Percentiles rank a stretch among this genome's conserved stretches.
These are phyloP conservation scores for Archegozetes longisetosus DNA, from an alignment of 1,140 invertebrate species.

Conservation along the genomic window DNA sequence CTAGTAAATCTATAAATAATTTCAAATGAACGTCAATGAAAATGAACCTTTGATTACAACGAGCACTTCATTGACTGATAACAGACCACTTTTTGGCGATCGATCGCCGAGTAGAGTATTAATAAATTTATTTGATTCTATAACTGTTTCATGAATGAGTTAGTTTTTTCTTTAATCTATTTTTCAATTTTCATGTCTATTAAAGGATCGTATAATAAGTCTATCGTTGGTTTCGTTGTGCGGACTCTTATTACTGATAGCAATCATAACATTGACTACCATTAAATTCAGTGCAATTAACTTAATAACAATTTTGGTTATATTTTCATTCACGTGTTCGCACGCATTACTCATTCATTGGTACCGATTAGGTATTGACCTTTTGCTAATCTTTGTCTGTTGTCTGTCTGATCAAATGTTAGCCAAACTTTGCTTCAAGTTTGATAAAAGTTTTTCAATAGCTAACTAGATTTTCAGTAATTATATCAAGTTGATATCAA, in stretches of 20 bases:
- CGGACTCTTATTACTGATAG: background rate
- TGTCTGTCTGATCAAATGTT: background rate
- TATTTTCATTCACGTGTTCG: background rate
- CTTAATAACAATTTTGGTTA: background rate
- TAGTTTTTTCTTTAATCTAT: too few relatives aligned
- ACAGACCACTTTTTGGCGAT: background rate
- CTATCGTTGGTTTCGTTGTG: background rate
- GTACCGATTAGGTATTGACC: conserved; percentile 3
- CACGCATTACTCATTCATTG: background rate
- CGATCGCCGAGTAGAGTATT: background rate
- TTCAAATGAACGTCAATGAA: background rate
- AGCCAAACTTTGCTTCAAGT: too few relatives aligned
- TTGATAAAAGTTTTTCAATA: too few relatives aligned
- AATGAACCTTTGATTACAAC: background rate
- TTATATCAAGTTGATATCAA: too few relatives aligned
- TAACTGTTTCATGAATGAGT: too few relatives aligned
- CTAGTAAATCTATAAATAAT: too few relatives aligned
- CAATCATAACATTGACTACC: background rate
- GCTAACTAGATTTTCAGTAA: too few relatives aligned
- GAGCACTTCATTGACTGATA: background rate
- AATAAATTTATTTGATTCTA: too few relatives aligned
- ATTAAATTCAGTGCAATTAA: background rate
- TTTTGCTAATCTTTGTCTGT: background rate
- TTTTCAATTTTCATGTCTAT: background rate
- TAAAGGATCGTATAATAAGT: background rate